A percentile compares a stretch with the other conserved stretches of the same genome.
These are phyloP conservation scores for Peromyscus aztecus DNA, from an alignment of 2,797 vertebrate genomes.

Conservation along the genomic window DNA sequence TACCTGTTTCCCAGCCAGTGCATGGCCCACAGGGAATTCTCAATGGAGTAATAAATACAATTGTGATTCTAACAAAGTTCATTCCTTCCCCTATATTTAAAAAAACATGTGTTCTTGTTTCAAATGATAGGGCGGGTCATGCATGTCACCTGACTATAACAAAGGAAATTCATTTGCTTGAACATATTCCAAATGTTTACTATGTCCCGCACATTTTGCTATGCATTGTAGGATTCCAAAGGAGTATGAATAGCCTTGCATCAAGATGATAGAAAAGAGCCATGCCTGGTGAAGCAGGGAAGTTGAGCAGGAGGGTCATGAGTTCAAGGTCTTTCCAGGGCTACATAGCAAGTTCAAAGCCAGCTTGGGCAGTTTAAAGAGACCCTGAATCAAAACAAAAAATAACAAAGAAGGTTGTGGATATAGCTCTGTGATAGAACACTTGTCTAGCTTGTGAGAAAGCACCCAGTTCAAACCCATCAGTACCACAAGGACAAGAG, in stretches of 20 bases:
- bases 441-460: background rate
- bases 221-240: background rate
- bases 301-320: background rate
- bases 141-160: background rate
- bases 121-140: background rate
- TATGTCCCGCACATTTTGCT: background rate
- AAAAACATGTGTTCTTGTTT: conserved; percentile 35
- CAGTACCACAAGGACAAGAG: background rate
- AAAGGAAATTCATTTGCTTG: conserved; percentile 42
- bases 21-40: background rate
- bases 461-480: background rate
- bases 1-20: background rate
- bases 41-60: background rate
- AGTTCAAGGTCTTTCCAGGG: background rate
- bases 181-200: conserved; percentile 24
- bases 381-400: background rate
- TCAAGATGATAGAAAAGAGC: background rate
- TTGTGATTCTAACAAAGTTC: conserved; percentile 55
- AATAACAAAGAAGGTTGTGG: background rate
- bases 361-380: background rate
- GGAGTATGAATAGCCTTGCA: background rate
- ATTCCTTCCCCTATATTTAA: background rate
- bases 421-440: background rate
- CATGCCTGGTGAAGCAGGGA: background rate
- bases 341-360: background rate